phyloP scores from a whole-genome alignment of 2,113 vertebrate species.

The Gobius niger region DNA sequence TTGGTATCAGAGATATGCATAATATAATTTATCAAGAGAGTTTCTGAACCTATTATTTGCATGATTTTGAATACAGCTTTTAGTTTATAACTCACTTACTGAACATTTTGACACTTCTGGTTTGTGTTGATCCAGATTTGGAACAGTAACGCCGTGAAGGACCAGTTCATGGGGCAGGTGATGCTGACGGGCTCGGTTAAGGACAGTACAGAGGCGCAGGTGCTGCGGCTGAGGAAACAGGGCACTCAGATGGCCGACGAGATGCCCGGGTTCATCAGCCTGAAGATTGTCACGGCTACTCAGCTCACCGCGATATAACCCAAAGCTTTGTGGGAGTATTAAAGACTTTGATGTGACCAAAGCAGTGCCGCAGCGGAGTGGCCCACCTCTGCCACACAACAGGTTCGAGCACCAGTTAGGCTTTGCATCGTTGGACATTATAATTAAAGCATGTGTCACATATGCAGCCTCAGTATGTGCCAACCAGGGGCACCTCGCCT shows the following conservation, averaged over 20 bases:
- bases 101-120: no score
- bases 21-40: no score
- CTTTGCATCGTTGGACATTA: not conserved
- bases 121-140: constrained; percentile 80
- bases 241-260: constrained; percentile 70
- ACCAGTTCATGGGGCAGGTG: constrained; percentile 88
- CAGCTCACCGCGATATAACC: constrained; percentile 85
- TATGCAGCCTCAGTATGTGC: not conserved
- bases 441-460: not conserved
- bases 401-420: not conserved
- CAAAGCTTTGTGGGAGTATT: not conserved
- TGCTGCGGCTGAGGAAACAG: constrained; percentile 80
- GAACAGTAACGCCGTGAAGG: constrained; percentile 81
- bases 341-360: not conserved
- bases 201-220: constrained; percentile 73
- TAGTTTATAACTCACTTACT: no score
- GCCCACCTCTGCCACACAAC: not conserved
- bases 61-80: no score
- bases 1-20: no score
- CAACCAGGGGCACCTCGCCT: no score
- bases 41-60: no score
- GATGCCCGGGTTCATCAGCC: constrained; percentile 81
- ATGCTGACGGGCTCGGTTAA: constrained; percentile 76
- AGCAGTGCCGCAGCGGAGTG: not conserved
- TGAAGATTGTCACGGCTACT: constrained; percentile 80